Evolutionary conservation across 2,888 invertebrate species (phyloP).

Genomic region (Dryococelus australis): DNA sequence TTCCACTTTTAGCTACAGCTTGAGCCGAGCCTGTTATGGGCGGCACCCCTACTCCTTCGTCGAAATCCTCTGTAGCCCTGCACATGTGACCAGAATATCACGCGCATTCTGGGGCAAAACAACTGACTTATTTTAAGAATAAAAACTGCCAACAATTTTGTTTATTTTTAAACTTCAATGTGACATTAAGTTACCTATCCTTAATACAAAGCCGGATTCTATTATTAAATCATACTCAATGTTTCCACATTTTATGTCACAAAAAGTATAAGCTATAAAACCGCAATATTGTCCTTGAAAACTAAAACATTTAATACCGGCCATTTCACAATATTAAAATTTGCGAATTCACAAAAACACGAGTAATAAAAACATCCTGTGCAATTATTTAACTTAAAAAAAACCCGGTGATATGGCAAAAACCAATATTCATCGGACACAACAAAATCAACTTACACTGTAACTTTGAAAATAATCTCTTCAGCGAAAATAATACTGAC

Average conservation of each 20-base stretch:
- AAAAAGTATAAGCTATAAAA: neutral
- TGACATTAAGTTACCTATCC: neutral
- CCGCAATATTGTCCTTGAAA: neutral
- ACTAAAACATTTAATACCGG: neutral
- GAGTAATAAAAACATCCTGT: neutral
- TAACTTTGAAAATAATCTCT: neutral
- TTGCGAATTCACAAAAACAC: neutral
- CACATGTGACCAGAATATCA: neutral
- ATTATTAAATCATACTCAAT: neutral
- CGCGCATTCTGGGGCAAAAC: neutral
- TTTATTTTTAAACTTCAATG: neutral
- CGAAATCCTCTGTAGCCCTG: slow-evolving; percentile 35
- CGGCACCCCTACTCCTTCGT: slow-evolving; percentile 31
- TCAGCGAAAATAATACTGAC: neutral
- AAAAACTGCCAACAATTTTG: neutral
- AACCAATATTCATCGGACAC: neutral
- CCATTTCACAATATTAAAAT: neutral
- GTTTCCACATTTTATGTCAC: neutral
- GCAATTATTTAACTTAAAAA: neutral
- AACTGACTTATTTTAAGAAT: slow-evolving; percentile 7
- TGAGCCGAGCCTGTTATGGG: slow-evolving; percentile 36
- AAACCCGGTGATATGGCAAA: too few relatives aligned
- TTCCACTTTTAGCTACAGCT: slow-evolving; percentile 57
- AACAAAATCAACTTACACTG: neutral
- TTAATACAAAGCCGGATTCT: neutral